Evolutionary conservation across 2,797 vertebrate species (phyloP), one percentile per base, ranked within the genome.

Genomic region (Steatocranus sp.): DNA sequence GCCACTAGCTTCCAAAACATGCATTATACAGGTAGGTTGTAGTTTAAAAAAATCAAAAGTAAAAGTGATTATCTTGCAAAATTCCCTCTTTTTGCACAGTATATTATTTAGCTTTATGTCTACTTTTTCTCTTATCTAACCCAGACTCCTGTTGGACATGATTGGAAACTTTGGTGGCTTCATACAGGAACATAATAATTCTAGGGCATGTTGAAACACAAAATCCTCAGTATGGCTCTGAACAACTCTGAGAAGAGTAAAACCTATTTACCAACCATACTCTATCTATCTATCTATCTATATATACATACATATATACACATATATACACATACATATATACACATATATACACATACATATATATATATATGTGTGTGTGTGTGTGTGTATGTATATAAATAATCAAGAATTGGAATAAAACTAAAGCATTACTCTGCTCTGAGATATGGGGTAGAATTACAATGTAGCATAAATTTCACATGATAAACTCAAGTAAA

Each of bases 1-100:
- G 9, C 23, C 41, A 46, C 66, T 27, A 46, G 38, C 38, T 17
- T 43, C 9, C 38, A 70, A 5, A 46, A 70, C 66, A 70, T 43
- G 25, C 38, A 70, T 46, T 46, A 46, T 27, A 70, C 36, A 46
- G 12, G n/a, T 25, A n/a, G 56, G 30, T 11, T 68, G 1, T 10
- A 41, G 61, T 61, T 25, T 25, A 0, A 68, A 68, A 68, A 68
- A 43, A 43, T 68, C 14, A 27, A 43, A 68, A 17, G 20, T 68
- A 25, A 2, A 68, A 30, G 41, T 27, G 20, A 18, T 73, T 48
- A 18, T 48, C 0, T 0, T 48, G 41, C 9, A 73, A 73, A 73
- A 30, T 30, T 14, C 0, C 41, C 14, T 11, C 41, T 18, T 11
- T 17, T 61, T 34, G 18, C 14, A 43, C 15, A 68, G 14, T n/a